These are phyloP conservation scores for Seira ritae DNA, from an alignment of 2,888 invertebrate species.

Conservation along the genomic window DNA sequence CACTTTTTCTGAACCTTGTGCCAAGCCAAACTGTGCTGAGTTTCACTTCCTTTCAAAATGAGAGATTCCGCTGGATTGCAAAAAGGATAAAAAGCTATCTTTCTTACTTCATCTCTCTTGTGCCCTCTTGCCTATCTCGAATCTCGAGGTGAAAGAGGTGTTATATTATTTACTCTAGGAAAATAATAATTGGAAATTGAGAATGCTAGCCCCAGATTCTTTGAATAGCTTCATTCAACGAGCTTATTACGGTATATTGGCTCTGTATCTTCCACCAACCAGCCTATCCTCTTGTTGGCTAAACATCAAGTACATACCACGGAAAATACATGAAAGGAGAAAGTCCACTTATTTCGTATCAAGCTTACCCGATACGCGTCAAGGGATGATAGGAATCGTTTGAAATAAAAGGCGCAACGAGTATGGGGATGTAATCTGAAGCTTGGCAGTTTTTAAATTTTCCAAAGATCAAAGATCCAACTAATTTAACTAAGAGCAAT, in stretches of 20 bases:
- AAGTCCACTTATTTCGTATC: too few species aligned
- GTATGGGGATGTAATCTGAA: too few species aligned
- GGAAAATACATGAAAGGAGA: too few species aligned
- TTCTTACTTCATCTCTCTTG: constrained; percentile 29
- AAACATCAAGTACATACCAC: too few species aligned
- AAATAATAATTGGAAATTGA: constrained; percentile 47
- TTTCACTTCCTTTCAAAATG: constrained; percentile 1
- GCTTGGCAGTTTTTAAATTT: too few species aligned
- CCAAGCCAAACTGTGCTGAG: not conserved
- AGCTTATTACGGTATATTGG: constrained; percentile 20
- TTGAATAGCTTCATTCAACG: constrained; percentile 1
- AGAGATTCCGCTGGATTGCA: not conserved
- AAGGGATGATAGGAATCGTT: too few species aligned
- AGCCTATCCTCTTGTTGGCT: not conserved
- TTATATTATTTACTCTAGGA: constrained; percentile 18
- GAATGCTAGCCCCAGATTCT: constrained; percentile 34
- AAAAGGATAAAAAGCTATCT: constrained; percentile 14
- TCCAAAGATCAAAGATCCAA: too few species aligned
- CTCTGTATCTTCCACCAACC: constrained; percentile 27
- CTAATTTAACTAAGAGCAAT: too few species aligned
- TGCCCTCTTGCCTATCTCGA: constrained; percentile 19
- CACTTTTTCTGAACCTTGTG: not conserved
- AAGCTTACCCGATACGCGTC: too few species aligned
- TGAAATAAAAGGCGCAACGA: too few species aligned
- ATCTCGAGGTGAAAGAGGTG: not conserved